Evolutionary conservation across 2,888 invertebrate genomes (phyloP), one percentile per base, ranked within the genome.

Genomic region (Griposia aprilina): DNA sequence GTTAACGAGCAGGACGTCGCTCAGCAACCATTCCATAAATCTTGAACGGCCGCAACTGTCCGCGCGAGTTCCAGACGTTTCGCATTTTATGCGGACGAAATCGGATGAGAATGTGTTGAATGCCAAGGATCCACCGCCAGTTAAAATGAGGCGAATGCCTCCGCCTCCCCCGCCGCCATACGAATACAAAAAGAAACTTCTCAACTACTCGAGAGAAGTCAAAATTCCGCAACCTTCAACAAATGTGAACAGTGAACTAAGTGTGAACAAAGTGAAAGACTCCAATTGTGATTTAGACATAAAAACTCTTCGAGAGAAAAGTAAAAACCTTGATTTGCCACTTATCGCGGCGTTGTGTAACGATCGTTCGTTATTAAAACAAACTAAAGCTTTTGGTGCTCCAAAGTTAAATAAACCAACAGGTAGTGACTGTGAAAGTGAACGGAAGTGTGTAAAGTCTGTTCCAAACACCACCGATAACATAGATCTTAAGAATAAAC

Each of bases 321-420:
- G 98, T 95, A 98, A 98, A 93, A 98, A 99, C 93, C 97, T 99
- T 91, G 99, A 99, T 95, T 97, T 99, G 94, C 99, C 99, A 36
- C 97, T 99, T 82, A 99, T 99, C 92, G 98, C 99, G 80, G 99
- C 99, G 23, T 97, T 99, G 88, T 99, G 99, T 97, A 99, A 99
- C 93, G 99, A 99, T 95, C 98, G 98, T 79, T 98, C 99, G 80
- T 97, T 99, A 91, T 97, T 99, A 80, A 98, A 98, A 95, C 99
- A 99, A 95, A 99, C 98, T 72, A 98, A 98, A 94, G 98, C 98
- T 41, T 98, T 98, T 93, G 98, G 98, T 85, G 97, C 98, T 97
- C 98, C 98, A 74, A 98, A 98, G 93, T 97, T 93, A 90, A 92
- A 85, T 87, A 96, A 94, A 92, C 94, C 94, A 86, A 91, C 94